These are phyloP conservation scores for Dicrurus megarhynchus DNA, from an alignment of 2,113 vertebrate genomes.

Conservation along the genomic window DNA sequence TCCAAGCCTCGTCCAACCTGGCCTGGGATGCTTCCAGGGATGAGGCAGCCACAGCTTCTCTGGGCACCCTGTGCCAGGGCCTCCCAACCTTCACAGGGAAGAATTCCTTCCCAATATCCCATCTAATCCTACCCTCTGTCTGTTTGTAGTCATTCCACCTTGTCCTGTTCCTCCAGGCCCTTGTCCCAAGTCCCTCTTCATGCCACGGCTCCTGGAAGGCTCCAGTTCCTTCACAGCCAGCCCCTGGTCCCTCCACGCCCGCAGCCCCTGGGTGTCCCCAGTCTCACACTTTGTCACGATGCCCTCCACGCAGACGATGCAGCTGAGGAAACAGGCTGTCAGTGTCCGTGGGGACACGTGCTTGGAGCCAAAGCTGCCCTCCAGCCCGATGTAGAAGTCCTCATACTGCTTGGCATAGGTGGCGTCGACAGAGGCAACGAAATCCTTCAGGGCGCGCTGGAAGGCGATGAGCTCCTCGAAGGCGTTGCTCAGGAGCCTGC, in stretches of 20 bases:
- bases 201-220: neutral
- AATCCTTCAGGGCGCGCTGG: constrained; percentile 90
- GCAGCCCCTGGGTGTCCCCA: neutral
- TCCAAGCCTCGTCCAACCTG: fast-evolving
- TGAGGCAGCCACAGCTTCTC: neutral
- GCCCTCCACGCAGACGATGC: constrained; percentile 93
- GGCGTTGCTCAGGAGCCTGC: constrained; percentile 87
- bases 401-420: constrained; percentile 96
- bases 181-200: neutral
- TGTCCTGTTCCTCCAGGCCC: neutral
- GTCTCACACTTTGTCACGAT: constrained; percentile 95
- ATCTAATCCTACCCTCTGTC: neutral
- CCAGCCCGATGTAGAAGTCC: constrained; percentile 92
- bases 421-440: constrained; percentile 88
- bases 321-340: constrained; percentile 89
- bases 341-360: constrained; percentile 92
- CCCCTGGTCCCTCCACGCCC: neutral
- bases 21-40: neutral
- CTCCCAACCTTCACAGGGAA: fast-evolving
- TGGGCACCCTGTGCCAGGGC: neutral
- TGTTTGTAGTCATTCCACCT: neutral
- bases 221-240: neutral
- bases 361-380: constrained; percentile 94
- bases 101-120: neutral
- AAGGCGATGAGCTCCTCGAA: constrained; percentile 92